Evolutionary conservation across 2,888 invertebrate species (phyloP).

Genomic region (Platynereis dumerilii): DNA sequence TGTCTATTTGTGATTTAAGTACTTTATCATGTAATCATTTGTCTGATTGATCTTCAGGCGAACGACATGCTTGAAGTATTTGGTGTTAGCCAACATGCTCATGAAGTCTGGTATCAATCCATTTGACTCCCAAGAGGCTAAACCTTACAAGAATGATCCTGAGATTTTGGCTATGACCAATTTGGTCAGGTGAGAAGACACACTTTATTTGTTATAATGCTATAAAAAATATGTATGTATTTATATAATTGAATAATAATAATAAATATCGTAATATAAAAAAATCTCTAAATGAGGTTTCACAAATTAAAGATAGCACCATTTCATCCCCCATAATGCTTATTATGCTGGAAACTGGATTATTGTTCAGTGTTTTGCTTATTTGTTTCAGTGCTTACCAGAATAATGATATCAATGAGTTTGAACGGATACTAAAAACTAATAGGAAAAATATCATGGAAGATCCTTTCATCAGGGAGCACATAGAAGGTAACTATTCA

Average conservation of each 20-base stretch:
- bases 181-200: constrained; percentile 76
- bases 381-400: constrained; percentile 83
- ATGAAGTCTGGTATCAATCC: constrained; percentile 99
- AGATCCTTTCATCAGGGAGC: constrained; percentile 97
- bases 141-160: constrained; percentile 99
- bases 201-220: constrained; percentile 1
- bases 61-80: constrained; percentile 96
- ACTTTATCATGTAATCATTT: no score
- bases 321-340: no score
- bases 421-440: constrained; percentile 92
- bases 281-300: no score
- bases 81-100: constrained; percentile 97
- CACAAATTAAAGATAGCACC: no score
- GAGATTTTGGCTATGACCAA: constrained; percentile 99
- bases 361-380: no score
- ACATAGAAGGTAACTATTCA: constrained; percentile 83
- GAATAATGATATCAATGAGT: constrained; percentile 97
- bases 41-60: constrained; percentile 64
- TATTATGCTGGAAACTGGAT: no score
- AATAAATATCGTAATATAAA: no score
- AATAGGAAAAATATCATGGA: constrained; percentile 98
- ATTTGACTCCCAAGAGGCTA: constrained; percentile 99
- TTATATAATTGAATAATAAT: no score
- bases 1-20: no score
- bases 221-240: not conserved